phyloP scores from a whole-genome alignment of 1,140 invertebrate species.

The Bursaphelenchus mucronatus region DNA sequence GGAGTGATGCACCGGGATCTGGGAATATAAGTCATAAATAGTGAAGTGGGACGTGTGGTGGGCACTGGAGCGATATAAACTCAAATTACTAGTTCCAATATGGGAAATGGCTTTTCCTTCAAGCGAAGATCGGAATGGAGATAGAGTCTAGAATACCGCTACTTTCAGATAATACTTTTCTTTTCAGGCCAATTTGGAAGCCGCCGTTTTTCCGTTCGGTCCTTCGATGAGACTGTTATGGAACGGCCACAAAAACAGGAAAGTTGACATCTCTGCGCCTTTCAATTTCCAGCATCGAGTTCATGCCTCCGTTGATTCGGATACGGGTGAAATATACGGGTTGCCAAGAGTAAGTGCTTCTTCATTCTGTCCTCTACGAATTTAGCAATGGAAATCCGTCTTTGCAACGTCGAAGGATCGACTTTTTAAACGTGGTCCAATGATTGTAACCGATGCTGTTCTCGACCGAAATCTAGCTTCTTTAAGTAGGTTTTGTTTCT shows the following conservation, averaged over 20 bases:
- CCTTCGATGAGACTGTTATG: background rate
- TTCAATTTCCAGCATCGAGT: constrained; percentile 34
- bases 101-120: too few relatives aligned
- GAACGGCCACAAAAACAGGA: constrained; percentile 1
- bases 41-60: too few relatives aligned
- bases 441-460: constrained; percentile 16
- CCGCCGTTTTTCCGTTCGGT: too few relatives aligned
- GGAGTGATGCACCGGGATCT: too few relatives aligned
- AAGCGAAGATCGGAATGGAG: too few relatives aligned
- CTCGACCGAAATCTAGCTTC: constrained; percentile 4
- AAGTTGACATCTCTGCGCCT: constrained; percentile 27
- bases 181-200: too few relatives aligned
- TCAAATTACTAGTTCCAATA: too few relatives aligned
- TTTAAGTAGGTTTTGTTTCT: constrained; percentile 24
- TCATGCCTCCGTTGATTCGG: constrained; percentile 25
- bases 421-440: constrained; percentile 9
- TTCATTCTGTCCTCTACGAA: background rate
- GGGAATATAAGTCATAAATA: too few relatives aligned
- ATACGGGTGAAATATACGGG: constrained; percentile 25
- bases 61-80: too few relatives aligned
- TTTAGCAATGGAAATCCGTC: background rate
- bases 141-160: too few relatives aligned
- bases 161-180: too few relatives aligned
- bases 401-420: constrained; percentile 8
- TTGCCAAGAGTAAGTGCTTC: constrained; percentile 19